Conservation (phyloP, 2,113 vertebrate species). For the Alectura lathami region DNA sequence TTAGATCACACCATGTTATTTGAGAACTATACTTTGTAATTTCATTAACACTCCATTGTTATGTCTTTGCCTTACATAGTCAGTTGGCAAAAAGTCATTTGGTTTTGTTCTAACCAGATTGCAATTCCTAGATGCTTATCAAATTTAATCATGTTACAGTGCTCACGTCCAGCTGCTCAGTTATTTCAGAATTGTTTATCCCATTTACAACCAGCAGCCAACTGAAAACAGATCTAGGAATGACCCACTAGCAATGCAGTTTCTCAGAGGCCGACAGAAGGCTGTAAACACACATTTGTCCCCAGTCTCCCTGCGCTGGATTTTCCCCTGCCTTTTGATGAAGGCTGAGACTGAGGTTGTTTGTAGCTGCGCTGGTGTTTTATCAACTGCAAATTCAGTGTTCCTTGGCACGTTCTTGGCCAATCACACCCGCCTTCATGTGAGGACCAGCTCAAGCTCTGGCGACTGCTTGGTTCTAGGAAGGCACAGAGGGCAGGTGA, state of each 20-base stretch:
- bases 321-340: background rate
- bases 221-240: background rate
- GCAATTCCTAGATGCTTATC: background rate
- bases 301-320: background rate
- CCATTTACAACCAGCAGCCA: background rate
- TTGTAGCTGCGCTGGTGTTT: background rate
- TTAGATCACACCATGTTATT: background rate
- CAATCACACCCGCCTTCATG: accelerated
- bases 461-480: background rate
- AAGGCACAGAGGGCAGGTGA: background rate
- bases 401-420: background rate
- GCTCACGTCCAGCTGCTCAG: background rate
- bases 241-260: background rate
- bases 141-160: background rate
- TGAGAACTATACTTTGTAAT: slow-evolving; percentile 19
- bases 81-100: background rate
- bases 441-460: background rate
- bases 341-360: background rate
- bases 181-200: background rate
- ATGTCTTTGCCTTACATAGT: background rate
- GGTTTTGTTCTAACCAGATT: background rate
- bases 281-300: background rate
- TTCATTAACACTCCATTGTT: slow-evolving; percentile 5
- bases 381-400: background rate
- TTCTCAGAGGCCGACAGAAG: background rate